Percentiles rank a stretch among this genome's conserved stretches.
These are phyloP conservation scores for Somateria mollissima DNA, from an alignment of 2,797 vertebrate species.

Conservation along the genomic window DNA sequence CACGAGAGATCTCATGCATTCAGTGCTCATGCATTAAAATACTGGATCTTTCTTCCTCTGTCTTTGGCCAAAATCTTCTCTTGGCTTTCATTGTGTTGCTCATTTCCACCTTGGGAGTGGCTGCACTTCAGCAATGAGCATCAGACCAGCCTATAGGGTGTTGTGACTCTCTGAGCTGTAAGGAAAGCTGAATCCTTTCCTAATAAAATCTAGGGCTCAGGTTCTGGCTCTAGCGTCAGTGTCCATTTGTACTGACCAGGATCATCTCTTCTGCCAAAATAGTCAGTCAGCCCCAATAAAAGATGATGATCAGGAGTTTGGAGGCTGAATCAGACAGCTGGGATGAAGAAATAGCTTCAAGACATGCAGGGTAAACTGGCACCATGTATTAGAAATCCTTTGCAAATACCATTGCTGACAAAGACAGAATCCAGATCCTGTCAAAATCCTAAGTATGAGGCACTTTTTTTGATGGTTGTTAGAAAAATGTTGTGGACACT, in stretches of 20 bases:
- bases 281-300: slow-evolving; percentile 20
- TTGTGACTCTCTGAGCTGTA: not conserved
- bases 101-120: slow-evolving; percentile 1
- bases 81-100: not conserved
- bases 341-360: slow-evolving; percentile 32
- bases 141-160: not conserved
- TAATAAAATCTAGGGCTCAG: not conserved
- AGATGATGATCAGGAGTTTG: not conserved
- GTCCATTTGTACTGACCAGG: not conserved
- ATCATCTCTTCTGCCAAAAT: not conserved
- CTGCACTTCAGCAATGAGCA: not conserved
- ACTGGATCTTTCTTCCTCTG: not conserved
- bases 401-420: not conserved
- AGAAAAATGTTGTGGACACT: not conserved
- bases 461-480: not conserved
- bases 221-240: not conserved
- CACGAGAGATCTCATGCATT: not conserved
- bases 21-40: not conserved
- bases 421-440: not conserved
- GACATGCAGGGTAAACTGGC: not conserved
- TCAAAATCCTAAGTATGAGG: not conserved
- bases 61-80: not conserved
- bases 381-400: not conserved
- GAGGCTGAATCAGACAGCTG: not conserved
- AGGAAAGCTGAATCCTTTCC: not conserved